Base-by-base conservation (phyloP, 2,888 invertebrate species). In the Seira ritae region DNA sequence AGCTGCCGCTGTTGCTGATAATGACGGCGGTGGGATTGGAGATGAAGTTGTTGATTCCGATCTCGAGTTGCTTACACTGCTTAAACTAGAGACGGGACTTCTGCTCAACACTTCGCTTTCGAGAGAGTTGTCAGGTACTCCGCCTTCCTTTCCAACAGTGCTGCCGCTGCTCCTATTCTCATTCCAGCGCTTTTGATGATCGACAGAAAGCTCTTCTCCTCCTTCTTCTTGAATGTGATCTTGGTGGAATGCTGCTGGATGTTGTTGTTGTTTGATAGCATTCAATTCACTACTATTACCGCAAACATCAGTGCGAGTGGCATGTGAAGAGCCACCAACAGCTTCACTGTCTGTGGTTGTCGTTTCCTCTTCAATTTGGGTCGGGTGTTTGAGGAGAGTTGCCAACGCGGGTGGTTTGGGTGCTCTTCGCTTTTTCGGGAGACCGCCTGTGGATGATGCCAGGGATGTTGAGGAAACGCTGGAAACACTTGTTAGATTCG, bases 371-470 rank as follows among this genome's bases (percentile, higher is more conserved):
- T 84, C 75, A 68, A 85, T 86, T 46, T 80, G 84, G 22, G 85
- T 80, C 12, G 87, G 84, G 19, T 78, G 70, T 20, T 84, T 75
- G 3, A 82, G 60, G 10, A 31, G 8, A 4, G 86, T 55, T 91
- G 89, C 10, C 60, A 71, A 65, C 77, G 73, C 87, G 91, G 92
- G 92, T 19, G 92, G 92, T 24, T 92, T 93, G 0, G 93, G 93
- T 12, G 92, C 92, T 88, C 93, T 92, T 90, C 94, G 93, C 90
- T 93, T 94, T 85, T 93, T 90, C 55, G 91, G 91, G 89, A 92
- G 93, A 2, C 88, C 89, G 17, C 85, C 87, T 60, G 86, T 85
- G 8, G 88, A 89, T 92, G 90, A 62, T 88, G 89, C 86, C 62
- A 90, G 85, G 8, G 90, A 89, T 22, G 89, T 88, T 6, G 89